These are phyloP conservation scores for Characodon lateralis DNA, from an alignment of 2,797 vertebrate genomes.

Conservation along the genomic window DNA sequence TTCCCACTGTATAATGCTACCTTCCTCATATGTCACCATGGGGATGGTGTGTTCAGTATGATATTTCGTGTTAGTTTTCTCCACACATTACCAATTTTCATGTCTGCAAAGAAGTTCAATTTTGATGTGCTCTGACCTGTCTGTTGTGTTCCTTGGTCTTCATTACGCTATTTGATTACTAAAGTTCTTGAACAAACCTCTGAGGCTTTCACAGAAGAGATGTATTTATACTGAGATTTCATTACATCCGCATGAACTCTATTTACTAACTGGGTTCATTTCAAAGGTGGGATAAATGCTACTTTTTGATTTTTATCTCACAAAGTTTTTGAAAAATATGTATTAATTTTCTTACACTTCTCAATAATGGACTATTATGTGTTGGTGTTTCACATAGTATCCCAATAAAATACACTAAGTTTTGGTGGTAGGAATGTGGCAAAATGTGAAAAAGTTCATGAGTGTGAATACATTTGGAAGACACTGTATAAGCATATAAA, in stretches of 20 bases:
- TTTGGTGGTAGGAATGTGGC: not conserved
- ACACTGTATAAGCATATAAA: not conserved
- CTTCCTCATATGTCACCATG: not conserved
- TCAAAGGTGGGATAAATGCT: no score
- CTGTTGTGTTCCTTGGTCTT: not conserved
- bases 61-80: no score
- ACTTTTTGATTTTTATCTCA: not conserved
- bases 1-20: no score
- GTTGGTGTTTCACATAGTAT: not conserved
- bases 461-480: not conserved
- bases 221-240: no score
- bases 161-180: not conserved
- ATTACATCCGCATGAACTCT: not conserved
- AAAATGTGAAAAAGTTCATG: not conserved
- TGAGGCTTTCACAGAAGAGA: not conserved
- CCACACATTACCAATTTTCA: not conserved
- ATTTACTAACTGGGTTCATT: not conserved
- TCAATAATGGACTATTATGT: not conserved
- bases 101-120: not conserved
- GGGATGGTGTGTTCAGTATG: not conserved
- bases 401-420: not conserved
- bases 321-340: not conserved
- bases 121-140: not conserved
- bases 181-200: not conserved
- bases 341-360: not conserved